phyloP scores from a whole-genome alignment of 2,888 invertebrate genomes.

The Xestia rhomboidea region DNA sequence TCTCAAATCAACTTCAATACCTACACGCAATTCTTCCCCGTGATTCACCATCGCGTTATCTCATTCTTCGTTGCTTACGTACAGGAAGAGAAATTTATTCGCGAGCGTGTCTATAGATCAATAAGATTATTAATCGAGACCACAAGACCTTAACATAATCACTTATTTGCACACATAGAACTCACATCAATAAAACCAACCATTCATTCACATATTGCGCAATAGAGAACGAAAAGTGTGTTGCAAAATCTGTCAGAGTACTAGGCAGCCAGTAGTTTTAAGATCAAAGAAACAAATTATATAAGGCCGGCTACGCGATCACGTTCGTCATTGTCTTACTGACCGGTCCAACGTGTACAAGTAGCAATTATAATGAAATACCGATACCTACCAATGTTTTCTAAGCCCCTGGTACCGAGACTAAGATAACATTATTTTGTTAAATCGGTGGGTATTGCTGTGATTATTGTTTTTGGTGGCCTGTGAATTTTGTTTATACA shows the following conservation, averaged over 20 bases:
- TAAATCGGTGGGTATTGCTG: background rate
- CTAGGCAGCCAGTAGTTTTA: slow-evolving; percentile 60
- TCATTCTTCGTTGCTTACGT: background rate
- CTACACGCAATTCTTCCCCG: background rate
- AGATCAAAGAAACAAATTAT: slow-evolving; percentile 75
- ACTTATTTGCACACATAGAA: slow-evolving; percentile 45
- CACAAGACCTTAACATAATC: slow-evolving; percentile 30
- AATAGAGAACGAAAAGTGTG: slow-evolving; percentile 63
- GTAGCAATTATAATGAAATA: slow-evolving; percentile 67
- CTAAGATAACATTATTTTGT: slow-evolving; percentile 36
- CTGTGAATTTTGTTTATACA: too few species aligned
- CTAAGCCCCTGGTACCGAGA: slow-evolving; percentile 37
- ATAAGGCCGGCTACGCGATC: slow-evolving; percentile 71
- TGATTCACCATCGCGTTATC: slow-evolving; percentile 23
- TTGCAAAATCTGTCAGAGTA: slow-evolving; percentile 71
- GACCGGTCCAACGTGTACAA: slow-evolving; percentile 71
- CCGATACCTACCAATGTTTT: slow-evolving; percentile 60
- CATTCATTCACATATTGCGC: slow-evolving; percentile 53
- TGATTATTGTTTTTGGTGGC: background rate
- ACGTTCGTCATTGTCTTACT: slow-evolving; percentile 74
- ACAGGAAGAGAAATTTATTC: slow-evolving; percentile 22
- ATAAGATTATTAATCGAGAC: slow-evolving; percentile 43
- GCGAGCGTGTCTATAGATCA: slow-evolving; percentile 31
- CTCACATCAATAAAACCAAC: slow-evolving; percentile 51
- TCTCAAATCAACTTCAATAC: background rate